phyloP scores from a whole-genome alignment of 2,888 invertebrate species.

The Vanessa cardui region DNA sequence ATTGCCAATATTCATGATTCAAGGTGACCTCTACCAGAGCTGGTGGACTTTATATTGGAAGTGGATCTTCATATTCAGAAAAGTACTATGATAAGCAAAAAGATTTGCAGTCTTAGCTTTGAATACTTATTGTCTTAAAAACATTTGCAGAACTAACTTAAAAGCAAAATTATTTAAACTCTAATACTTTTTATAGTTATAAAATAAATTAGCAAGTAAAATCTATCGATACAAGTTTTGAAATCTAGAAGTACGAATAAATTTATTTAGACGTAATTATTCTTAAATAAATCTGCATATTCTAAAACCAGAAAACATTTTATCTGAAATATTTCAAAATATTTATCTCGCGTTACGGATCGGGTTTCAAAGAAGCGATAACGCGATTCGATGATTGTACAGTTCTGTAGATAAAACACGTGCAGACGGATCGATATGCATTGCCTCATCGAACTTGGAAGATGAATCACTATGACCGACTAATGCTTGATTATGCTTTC shows the following conservation, averaged over 20 bases:
- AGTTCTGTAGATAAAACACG: conserved; percentile 44
- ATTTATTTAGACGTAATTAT: background rate
- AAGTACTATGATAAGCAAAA: no score
- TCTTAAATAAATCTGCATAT: conserved; percentile 1
- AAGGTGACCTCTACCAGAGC: no score
- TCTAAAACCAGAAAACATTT: background rate
- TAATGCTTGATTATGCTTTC: conserved; percentile 13
- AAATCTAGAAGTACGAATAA: background rate
- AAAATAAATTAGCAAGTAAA: background rate
- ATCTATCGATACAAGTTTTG: background rate
- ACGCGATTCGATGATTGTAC: conserved; percentile 16
- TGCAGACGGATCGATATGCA: conserved; percentile 29
- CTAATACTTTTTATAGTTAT: no score
- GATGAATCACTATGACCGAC: conserved; percentile 3
- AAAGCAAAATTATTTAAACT: background rate
- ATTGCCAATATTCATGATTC: no score
- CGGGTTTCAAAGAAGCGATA: conserved; percentile 24
- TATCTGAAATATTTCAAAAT: conserved; percentile 12
- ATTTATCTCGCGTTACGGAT: background rate
- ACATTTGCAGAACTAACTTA: background rate
- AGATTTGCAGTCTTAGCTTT: no score
- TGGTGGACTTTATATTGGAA: no score
- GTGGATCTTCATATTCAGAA: no score
- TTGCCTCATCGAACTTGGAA: conserved; percentile 13
- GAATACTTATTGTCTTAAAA: no score